Evolutionary conservation across 2,888 invertebrate species (phyloP), one percentile per base, ranked within the genome.

Genomic region (Carcina quercana): DNA sequence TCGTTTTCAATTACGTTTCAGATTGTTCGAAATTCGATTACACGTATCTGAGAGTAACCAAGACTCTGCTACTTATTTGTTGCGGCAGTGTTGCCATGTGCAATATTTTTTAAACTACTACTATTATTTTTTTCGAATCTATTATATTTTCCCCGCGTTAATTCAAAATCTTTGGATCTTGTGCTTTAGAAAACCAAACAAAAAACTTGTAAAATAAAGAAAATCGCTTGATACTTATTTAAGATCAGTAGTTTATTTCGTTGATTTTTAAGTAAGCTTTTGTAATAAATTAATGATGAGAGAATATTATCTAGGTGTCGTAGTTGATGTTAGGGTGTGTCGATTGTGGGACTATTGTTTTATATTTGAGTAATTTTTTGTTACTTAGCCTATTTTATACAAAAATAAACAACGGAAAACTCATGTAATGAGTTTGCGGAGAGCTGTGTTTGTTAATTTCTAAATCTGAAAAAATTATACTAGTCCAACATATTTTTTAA

Each of bases 181-280:
- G 56, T 64, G 74, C 67, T 75, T 70, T 63, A 51, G 36, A 56
- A 51, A 50, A 54, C n/a, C 10, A 50, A n/a, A n/a, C n/a, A n/a
- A n/a, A n/a, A 53, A 48, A 50, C 44, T 30, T 72, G 65, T 71
- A 63, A 63, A 53, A 61, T 68, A 66, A 53, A 44, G 47, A n/a
- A n/a, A 54, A 59, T 65, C 55, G 74, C 75, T 75, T 73, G 55
- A 55, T 50, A 59, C 57, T 61, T 47, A n/a, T 43, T 46, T 48
- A 51, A 60, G 56, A 51, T 59, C 46, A 55, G 56, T 66, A 63
- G 60, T 59, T 64, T 37, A 55, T 65, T 63, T 61, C 38, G 50
- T 66, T 70, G 49, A 48, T 46, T 66, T 66, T 58, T 52, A 39
- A 27, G 43, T 48, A 51, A 57, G 65, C 66, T 68, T 62, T 59